phyloP scores from a whole-genome alignment of 2,797 vertebrate species.

The Mus minutoides region DNA sequence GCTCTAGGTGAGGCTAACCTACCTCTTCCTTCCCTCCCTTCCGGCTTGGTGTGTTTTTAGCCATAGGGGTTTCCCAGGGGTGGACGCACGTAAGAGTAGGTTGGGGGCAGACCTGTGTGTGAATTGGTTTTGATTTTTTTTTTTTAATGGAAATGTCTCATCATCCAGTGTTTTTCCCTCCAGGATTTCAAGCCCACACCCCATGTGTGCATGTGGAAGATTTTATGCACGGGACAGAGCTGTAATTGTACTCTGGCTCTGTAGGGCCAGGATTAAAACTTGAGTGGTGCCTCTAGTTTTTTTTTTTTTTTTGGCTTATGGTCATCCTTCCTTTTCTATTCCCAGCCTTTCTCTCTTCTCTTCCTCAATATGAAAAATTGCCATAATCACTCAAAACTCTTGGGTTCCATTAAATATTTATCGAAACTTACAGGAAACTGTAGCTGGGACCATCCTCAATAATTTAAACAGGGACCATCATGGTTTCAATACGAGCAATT shows the following conservation, averaged over 20 bases:
- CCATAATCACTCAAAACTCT: constrained; percentile 42
- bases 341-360: neutral
- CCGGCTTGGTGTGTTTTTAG: constrained; percentile 19
- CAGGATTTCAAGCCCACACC: neutral
- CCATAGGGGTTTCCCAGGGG: neutral
- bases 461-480: neutral
- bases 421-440: constrained; percentile 3
- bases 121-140: neutral
- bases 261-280: neutral
- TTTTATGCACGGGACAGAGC: neutral
- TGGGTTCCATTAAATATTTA: constrained; percentile 16
- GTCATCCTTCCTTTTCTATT: constrained; percentile 13
- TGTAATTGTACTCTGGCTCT: neutral
- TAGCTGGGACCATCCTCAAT: neutral
- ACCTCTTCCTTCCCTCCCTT: neutral
- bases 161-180: neutral
- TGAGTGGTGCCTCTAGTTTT: constrained; percentile 22
- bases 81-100: neutral
- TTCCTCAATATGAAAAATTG: constrained; percentile 59
- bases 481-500: neutral
- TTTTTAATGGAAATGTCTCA: neutral
- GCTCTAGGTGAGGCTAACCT: constrained; percentile 92
- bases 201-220: neutral
- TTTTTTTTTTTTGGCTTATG: constrained; percentile 32
- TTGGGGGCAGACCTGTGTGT: neutral